Evolutionary conservation across 1,140 invertebrate species (phyloP).

Genomic region (Rhagoletis pomonella): DNA sequence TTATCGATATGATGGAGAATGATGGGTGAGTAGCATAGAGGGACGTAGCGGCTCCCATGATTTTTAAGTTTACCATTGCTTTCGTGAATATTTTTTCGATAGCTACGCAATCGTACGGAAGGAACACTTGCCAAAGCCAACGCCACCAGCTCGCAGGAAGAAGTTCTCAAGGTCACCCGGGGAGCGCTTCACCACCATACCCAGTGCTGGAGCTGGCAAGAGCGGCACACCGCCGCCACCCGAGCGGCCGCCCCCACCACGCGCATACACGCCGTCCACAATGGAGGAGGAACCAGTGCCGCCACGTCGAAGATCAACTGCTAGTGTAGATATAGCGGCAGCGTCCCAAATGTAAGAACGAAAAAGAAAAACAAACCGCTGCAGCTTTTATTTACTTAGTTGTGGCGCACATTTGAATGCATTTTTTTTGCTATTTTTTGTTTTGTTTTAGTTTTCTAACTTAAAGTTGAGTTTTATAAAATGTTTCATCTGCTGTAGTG

Average conservation of each 20-base stretch:
- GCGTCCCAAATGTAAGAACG: constrained; percentile 59
- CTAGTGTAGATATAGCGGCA: constrained; percentile 64
- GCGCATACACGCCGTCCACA: constrained; percentile 63
- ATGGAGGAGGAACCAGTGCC: constrained; percentile 64
- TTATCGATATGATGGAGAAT: constrained; percentile 75
- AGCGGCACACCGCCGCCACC: constrained; percentile 70
- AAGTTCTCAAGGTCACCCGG: constrained; percentile 73
- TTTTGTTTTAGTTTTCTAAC: neutral
- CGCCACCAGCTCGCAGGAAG: constrained; percentile 76
- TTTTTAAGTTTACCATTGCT: neutral
- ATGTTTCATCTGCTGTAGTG: neutral
- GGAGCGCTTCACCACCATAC: constrained; percentile 77
- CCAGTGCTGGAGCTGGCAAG: constrained; percentile 72
- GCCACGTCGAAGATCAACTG: constrained; percentile 61
- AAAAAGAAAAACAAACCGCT: constrained; percentile 26
- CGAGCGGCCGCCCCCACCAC: constrained; percentile 66
- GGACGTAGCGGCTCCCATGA: neutral
- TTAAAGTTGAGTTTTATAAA: neutral
- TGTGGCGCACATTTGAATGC: neutral
- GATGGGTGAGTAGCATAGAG: constrained; percentile 73
- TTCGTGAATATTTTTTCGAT: neutral
- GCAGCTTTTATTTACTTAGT: neutral
- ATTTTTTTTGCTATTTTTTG: too few relatives aligned
- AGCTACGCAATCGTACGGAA: constrained; percentile 74
- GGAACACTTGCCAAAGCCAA: constrained; percentile 77